A percentile compares a stretch with the other conserved stretches of the same genome.
phyloP scores from a whole-genome alignment of 2,888 invertebrate species.

The Nomada goodeniana region DNA sequence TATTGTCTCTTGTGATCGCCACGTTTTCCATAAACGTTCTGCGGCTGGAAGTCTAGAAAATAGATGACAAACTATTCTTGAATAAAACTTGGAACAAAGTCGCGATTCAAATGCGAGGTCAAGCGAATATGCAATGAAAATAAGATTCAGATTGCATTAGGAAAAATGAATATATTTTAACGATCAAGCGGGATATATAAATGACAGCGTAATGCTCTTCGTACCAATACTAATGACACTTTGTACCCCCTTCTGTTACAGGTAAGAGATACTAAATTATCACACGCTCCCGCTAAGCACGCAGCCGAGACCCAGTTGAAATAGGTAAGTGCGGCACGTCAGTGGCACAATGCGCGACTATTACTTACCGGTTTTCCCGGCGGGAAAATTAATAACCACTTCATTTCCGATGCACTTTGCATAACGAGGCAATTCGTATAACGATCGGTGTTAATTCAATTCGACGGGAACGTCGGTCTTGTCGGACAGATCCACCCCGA shows the following conservation, averaged over 20 bases:
- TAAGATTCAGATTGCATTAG: too few relatives aligned
- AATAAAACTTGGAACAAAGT: too few relatives aligned
- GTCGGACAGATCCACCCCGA: background rate
- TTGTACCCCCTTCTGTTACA: constrained; percentile 60
- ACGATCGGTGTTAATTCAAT: constrained; percentile 39
- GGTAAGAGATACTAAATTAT: constrained; percentile 58
- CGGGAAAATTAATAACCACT: constrained; percentile 44
- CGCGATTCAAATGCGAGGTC: too few relatives aligned
- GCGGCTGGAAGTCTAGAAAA: background rate
- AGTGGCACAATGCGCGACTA: constrained; percentile 7
- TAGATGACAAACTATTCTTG: too few relatives aligned
- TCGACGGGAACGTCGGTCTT: constrained; percentile 20
- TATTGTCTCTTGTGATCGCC: background rate
- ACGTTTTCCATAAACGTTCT: constrained; percentile 1
- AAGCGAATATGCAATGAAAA: too few relatives aligned
- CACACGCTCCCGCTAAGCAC: background rate
- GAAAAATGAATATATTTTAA: too few relatives aligned
- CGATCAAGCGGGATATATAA: background rate
- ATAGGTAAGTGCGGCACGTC: constrained; percentile 36
- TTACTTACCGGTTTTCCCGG: background rate
- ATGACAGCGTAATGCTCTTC: background rate
- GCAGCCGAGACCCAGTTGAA: background rate
- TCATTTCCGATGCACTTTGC: constrained; percentile 34
- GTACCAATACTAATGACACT: background rate
- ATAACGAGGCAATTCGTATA: constrained; percentile 41